phyloP scores from a whole-genome alignment of 92 coral and sea anemone genomes.

The Paragorgia papillata region DNA sequence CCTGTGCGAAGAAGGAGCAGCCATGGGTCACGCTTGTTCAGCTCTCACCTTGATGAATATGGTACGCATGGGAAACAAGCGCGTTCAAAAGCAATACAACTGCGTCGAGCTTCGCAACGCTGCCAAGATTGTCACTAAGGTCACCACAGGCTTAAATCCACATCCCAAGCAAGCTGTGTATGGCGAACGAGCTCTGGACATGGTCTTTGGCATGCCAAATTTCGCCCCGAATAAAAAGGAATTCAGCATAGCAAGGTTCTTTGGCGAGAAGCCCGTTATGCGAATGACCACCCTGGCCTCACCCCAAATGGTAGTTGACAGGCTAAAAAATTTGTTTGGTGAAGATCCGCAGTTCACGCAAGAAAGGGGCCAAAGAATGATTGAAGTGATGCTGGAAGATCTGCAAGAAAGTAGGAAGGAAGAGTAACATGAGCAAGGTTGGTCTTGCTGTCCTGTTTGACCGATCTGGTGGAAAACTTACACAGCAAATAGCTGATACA shows the following conservation, averaged over 20 bases:
- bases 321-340: constrained; percentile 57
- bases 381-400: constrained; percentile 58
- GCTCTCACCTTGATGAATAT: constrained; percentile 70
- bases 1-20: constrained; percentile 74
- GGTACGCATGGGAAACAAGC: constrained; percentile 60
- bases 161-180: constrained; percentile 61
- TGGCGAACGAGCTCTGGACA: constrained; percentile 63
- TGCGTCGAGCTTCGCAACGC: constrained; percentile 70
- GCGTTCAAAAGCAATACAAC: constrained; percentile 55
- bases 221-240: constrained; percentile 68
- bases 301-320: constrained; percentile 51
- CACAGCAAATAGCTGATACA: constrained; percentile 46
- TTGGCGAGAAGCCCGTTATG: constrained; percentile 56
- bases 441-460: constrained; percentile 64
- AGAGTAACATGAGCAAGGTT: constrained; percentile 62
- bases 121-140: constrained; percentile 60
- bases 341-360: constrained; percentile 51
- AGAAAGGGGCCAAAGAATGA: constrained; percentile 43
- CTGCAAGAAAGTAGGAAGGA: constrained; percentile 56
- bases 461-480: constrained; percentile 61
- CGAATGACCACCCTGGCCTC: constrained; percentile 62
- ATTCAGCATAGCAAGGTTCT: constrained; percentile 63
- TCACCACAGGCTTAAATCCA: constrained; percentile 60
- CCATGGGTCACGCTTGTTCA: constrained; percentile 79
- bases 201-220: constrained; percentile 64